Evolutionary conservation across 2,797 vertebrate genomes (phyloP).

Genomic region (Tragelaphus eurycerus): DNA sequence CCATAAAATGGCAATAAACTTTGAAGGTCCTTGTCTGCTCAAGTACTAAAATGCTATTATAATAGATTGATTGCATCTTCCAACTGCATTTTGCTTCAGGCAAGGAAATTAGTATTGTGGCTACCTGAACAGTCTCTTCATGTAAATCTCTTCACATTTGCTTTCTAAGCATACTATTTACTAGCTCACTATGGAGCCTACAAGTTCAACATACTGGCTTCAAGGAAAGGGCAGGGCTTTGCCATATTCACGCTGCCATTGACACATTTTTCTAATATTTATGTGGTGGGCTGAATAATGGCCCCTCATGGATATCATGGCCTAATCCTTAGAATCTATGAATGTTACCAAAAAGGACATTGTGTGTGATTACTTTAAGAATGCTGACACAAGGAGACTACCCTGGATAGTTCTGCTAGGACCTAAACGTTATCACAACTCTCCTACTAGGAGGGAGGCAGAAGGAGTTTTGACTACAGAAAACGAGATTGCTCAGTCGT

Average conservation of each 20-base stretch:
- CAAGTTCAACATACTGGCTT: background rate
- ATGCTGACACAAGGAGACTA: background rate
- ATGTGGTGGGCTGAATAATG: background rate
- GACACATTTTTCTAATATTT: background rate
- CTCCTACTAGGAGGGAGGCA: background rate
- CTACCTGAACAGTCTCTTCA: constrained; percentile 8
- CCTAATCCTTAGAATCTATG: background rate
- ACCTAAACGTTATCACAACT: background rate
- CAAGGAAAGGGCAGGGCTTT: background rate
- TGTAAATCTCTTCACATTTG: constrained; percentile 49
- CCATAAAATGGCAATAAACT: constrained; percentile 31
- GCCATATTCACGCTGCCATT: background rate
- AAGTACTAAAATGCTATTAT: constrained; percentile 29
- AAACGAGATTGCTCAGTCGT: background rate
- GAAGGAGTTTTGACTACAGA: background rate
- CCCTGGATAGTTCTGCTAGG: background rate
- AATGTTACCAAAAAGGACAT: background rate
- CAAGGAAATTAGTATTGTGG: constrained; percentile 47
- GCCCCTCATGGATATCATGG: background rate
- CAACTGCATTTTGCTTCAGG: constrained; percentile 37
- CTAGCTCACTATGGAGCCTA: background rate
- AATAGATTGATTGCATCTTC: constrained; percentile 40
- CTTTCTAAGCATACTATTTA: constrained; percentile 24
- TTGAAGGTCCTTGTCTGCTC: constrained; percentile 23
- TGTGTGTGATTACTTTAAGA: background rate